Percentiles rank a stretch among this genome's conserved stretches.
Conservation (phyloP, 2,797 vertebrate genomes). For the Betta splendens region DNA sequence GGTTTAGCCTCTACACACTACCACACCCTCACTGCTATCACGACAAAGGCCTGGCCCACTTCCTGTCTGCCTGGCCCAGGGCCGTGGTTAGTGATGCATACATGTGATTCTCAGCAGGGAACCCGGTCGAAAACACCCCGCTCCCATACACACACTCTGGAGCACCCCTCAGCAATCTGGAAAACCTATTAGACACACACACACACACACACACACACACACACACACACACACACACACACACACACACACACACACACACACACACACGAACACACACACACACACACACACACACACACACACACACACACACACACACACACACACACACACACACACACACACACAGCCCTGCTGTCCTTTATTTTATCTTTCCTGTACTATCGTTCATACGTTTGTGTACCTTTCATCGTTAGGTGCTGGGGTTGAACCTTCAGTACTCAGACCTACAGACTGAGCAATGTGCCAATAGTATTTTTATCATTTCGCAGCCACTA, state of each 20-base stretch:
- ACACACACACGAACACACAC: background rate
- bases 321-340: too few species aligned
- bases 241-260: constrained; percentile 5
- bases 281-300: too few species aligned
- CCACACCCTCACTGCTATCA: constrained; percentile 25
- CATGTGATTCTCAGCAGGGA: constrained; percentile 44
- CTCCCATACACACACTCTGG: constrained; percentile 29
- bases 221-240: constrained; percentile 2
- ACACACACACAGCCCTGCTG: too few species aligned
- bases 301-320: too few species aligned
- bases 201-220: constrained; percentile 3
- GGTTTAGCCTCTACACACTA: too few species aligned
- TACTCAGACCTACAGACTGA: too few species aligned
- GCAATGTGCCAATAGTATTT: too few species aligned
- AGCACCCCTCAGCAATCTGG: constrained; percentile 47
- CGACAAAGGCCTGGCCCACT: constrained; percentile 64
- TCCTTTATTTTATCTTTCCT: too few species aligned
- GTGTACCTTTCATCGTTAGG: too few species aligned
- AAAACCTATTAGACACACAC: constrained; percentile 34
- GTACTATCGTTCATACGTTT: too few species aligned
- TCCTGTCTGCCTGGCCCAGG: constrained; percentile 54
- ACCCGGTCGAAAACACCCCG: constrained; percentile 9
- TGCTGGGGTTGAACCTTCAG: too few species aligned
- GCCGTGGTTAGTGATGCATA: constrained; percentile 52
- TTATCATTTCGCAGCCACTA: too few species aligned